Conservation (phyloP, 2,113 vertebrate species). For the Aythya baeri region DNA sequence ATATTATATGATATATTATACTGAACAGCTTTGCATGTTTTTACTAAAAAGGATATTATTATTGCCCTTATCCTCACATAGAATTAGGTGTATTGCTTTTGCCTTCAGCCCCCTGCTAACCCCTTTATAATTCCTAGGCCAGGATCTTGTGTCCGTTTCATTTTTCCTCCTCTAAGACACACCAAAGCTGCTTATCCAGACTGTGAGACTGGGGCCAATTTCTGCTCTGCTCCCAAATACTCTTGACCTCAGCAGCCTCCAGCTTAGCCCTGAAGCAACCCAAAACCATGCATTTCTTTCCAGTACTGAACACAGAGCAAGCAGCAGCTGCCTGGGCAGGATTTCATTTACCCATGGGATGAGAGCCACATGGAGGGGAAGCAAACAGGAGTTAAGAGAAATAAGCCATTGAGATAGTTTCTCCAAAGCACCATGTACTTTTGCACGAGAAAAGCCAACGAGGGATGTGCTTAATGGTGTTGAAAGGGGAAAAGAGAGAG, state of each 20-base stretch:
- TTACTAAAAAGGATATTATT: background rate
- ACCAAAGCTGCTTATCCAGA: constrained; percentile 33
- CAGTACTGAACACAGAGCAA: background rate
- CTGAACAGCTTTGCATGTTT: background rate
- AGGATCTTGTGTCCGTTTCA: background rate
- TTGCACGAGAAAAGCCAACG: background rate
- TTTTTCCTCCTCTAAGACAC: background rate
- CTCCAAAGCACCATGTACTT: background rate
- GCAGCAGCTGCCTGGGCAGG: background rate
- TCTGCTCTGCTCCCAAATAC: constrained; percentile 35
- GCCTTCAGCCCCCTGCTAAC: background rate
- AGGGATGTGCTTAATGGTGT: background rate
- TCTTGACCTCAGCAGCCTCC: background rate
- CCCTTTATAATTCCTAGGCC: background rate
- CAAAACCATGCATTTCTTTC: constrained; percentile 5
- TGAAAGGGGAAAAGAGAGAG: background rate
- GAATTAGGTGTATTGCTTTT: background rate
- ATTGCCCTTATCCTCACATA: background rate
- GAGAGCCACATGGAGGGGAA: background rate
- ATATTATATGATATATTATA: background rate
- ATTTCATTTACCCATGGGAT: constrained; percentile 6
- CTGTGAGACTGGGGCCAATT: background rate
- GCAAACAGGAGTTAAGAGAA: constrained; percentile 31
- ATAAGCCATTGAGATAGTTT: constrained; percentile 40
- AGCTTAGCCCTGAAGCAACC: background rate